phyloP scores from a whole-genome alignment of 2,888 invertebrate species.

The Antitype chi region DNA sequence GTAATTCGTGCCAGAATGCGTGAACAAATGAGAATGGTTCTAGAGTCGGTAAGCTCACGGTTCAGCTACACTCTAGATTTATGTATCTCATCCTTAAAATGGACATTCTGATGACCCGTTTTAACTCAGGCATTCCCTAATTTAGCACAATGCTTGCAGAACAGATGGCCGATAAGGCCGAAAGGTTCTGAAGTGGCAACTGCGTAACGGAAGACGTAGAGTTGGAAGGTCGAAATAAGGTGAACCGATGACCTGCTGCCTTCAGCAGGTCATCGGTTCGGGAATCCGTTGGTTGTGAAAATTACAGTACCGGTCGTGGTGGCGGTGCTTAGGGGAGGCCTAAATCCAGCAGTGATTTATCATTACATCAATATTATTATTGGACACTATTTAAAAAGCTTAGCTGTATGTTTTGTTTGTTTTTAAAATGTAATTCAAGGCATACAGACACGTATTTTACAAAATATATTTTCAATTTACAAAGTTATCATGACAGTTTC shows the following conservation, averaged over 20 bases:
- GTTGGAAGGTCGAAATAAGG: too few species aligned
- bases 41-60: too few species aligned
- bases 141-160: too few species aligned
- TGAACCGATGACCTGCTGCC: too few species aligned
- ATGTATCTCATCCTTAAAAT: background rate
- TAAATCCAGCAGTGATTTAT: background rate
- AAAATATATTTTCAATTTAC: background rate
- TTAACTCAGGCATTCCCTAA: background rate
- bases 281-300: too few species aligned
- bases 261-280: too few species aligned
- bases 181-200: too few species aligned
- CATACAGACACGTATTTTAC: background rate
- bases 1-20: slow-evolving; percentile 10
- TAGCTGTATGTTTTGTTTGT: background rate
- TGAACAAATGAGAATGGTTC: background rate
- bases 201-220: too few species aligned
- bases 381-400: background rate
- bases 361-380: background rate
- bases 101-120: background rate
- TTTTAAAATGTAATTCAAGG: background rate
- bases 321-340: too few species aligned
- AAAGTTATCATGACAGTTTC: background rate
- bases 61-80: background rate
- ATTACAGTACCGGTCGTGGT: too few species aligned
- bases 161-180: too few species aligned